These are phyloP conservation scores for Clunio marinus DNA, from an alignment of 2,888 invertebrate species.

Conservation along the genomic window DNA sequence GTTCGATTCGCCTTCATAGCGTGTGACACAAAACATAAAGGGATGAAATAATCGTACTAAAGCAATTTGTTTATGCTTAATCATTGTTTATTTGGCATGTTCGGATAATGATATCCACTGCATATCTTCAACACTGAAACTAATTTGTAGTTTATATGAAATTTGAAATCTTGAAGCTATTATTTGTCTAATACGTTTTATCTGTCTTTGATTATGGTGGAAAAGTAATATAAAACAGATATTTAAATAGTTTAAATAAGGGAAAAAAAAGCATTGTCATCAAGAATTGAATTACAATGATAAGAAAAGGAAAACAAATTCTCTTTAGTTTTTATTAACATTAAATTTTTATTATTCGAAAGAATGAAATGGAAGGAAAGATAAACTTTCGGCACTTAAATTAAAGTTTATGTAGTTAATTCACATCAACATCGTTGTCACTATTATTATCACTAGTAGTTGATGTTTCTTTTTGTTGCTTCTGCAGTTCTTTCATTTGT, in stretches of 20 bases:
- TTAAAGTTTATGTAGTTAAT: slow-evolving; percentile 25
- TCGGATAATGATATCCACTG: slow-evolving; percentile 7
- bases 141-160: slow-evolving; percentile 16
- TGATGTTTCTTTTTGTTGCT: slow-evolving; percentile 27
- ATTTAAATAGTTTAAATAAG: no score
- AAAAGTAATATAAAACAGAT: no score
- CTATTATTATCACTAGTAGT: slow-evolving; percentile 24
- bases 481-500: slow-evolving; percentile 37
- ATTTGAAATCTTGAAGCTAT: slow-evolving; percentile 13
- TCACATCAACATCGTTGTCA: slow-evolving; percentile 36
- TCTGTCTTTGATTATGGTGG: slow-evolving; percentile 5
- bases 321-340: background rate
- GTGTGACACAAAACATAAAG: background rate
- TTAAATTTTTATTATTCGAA: slow-evolving; percentile 17
- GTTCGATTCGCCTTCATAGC: background rate
- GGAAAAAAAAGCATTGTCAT: background rate
- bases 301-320: background rate
- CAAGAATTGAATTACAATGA: background rate
- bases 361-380: no score
- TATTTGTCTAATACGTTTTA: background rate
- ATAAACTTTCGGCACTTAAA: slow-evolving; percentile 28
- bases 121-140: slow-evolving; percentile 11
- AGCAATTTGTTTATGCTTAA: background rate
- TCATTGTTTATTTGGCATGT: background rate
- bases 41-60: background rate